Conservation (phyloP, 2,797 vertebrate genomes). For the Nyctalus aviator region DNA sequence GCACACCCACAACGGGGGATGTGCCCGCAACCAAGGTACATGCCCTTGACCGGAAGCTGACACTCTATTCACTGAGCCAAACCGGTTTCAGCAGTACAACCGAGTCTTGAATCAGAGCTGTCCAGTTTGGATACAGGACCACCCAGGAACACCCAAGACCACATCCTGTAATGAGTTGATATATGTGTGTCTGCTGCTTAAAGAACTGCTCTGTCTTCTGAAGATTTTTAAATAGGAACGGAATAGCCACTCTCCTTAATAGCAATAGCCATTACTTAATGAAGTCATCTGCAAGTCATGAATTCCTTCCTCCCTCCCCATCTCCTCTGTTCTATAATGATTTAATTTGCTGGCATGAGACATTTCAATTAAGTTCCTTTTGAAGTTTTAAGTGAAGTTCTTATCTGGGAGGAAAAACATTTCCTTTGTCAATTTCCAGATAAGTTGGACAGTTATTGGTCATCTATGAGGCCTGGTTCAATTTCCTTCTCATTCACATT, state of each 20-base stretch:
- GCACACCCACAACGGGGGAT: too few species aligned
- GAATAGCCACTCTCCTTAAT: neutral
- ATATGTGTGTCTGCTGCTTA: neutral
- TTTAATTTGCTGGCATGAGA: constrained; percentile 31
- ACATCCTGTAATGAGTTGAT: neutral
- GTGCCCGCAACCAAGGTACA: too few species aligned
- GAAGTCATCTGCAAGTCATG: neutral
- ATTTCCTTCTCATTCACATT: constrained; percentile 57
- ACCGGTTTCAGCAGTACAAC: neutral
- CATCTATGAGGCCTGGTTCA: neutral
- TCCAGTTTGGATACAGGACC: neutral
- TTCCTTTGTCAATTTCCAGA: constrained; percentile 49
- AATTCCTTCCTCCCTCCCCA: neutral
- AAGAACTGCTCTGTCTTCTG: neutral
- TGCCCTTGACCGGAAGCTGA: too few species aligned
- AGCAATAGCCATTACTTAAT: neutral
- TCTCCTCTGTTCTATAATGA: neutral
- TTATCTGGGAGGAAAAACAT: constrained; percentile 42
- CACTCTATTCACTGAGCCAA: too few species aligned
- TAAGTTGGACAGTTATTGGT: neutral
- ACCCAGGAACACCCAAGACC: neutral
- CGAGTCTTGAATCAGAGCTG: neutral
- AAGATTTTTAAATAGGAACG: neutral
- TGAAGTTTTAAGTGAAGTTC: constrained; percentile 47
- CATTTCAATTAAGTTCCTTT: constrained; percentile 54